Base-by-base conservation (phyloP, 92 coral and sea anemone species). In the Parazoanthus swiftii region DNA sequence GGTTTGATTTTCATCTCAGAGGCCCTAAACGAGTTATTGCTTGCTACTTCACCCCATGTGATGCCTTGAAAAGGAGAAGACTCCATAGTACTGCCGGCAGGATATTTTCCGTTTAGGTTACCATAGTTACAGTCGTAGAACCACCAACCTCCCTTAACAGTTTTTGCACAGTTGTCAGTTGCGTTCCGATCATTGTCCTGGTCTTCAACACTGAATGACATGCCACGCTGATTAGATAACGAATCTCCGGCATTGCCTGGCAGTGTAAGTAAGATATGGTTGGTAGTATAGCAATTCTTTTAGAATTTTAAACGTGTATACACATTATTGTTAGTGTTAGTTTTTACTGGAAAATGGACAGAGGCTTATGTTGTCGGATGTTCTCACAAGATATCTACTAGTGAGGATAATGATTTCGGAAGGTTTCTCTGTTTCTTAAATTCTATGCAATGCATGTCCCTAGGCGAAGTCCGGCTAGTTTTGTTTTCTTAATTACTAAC, bases 81-180 rank as follows among this genome's bases (percentile, higher is more conserved):
- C 3, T 46, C 8, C 51, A 46, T 0, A 39, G 8, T 8, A 48
- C 1, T 38, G 77, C 14, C 65, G 4, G 0, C 6, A 8, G 43
- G 54, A 29, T 68, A 68, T n/a, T 67, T 37, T 15, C 86, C 86
- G n/a, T 83, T 83, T 26, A 83, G 86, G 86, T 83, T 83, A 39
- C 86, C 86, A 68, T 83, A 83, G 77, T 83, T 67, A 83, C 86
- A 83, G 42, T 83, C 15, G 73, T 67, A 83, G 50, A 83, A 83
- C 86, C 86, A 83, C 86, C 86, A 83, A 8, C 65, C 86, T 35
- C 86, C 50, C 43, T 67, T 67, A 44, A 39, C 16, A 26, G 18
- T n/a, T 13, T 46, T 70, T 13, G 86, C 86, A 68, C 86, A 83
- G 42, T 48, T 83, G 39, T 33, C 43, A 5, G 56, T 83, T 48